Conservation (phyloP, 2,888 invertebrate species). For the Orthosia cruda region DNA sequence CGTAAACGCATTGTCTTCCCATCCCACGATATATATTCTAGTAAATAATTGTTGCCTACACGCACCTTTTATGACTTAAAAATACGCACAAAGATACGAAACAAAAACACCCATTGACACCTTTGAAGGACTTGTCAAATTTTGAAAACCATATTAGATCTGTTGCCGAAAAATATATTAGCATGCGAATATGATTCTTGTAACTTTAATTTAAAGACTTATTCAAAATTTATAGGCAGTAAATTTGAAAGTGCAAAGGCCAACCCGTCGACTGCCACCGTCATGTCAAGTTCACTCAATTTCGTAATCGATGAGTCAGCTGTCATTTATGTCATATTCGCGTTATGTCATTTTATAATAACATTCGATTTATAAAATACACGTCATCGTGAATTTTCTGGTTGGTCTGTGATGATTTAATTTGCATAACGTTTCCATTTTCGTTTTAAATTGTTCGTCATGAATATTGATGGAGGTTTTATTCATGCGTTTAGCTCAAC, state of each 20-base stretch:
- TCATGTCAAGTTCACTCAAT: slow-evolving; percentile 67
- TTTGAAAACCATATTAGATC: slow-evolving; percentile 43
- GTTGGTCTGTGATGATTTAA: slow-evolving; percentile 55
- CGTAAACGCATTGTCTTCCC: slow-evolving; percentile 62
- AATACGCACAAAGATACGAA: slow-evolving; percentile 43
- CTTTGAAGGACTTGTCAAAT: slow-evolving; percentile 74
- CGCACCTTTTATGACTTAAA: slow-evolving; percentile 24
- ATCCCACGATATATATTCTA: slow-evolving; percentile 56
- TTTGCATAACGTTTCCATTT: slow-evolving; percentile 66
- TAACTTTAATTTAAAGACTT: neutral
- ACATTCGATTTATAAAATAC: slow-evolving; percentile 51
- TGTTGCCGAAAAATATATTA: slow-evolving; percentile 1
- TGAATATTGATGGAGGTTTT: slow-evolving; percentile 64
- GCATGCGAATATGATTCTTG: slow-evolving; percentile 26
- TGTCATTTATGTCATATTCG: slow-evolving; percentile 58
- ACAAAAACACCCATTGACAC: slow-evolving; percentile 74
- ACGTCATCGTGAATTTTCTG: slow-evolving; percentile 58
- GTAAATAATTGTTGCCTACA: slow-evolving; percentile 45
- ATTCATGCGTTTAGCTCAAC: slow-evolving; percentile 43
- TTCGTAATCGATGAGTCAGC: slow-evolving; percentile 57
- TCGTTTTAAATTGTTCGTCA: slow-evolving; percentile 48
- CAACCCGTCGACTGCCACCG: slow-evolving; percentile 53
- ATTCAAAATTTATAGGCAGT: neutral
- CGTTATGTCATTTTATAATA: slow-evolving; percentile 63
- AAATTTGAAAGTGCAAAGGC: slow-evolving; percentile 39